Conservation (phyloP, 2,888 invertebrate genomes). For the Lasioglossum oenotherae region DNA sequence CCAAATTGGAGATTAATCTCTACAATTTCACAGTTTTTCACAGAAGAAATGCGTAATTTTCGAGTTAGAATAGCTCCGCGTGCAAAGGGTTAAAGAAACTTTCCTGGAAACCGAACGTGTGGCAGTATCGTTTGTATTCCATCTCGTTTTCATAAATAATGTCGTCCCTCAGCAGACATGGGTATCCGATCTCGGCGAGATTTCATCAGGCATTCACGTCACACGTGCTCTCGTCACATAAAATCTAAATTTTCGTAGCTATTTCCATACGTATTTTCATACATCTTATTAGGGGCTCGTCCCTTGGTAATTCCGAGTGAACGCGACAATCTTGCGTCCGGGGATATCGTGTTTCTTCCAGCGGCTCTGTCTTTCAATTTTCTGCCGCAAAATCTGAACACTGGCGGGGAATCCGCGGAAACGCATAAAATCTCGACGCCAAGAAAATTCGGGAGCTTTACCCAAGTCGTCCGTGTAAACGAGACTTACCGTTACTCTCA, state of each 20-base stretch:
- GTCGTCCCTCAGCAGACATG: not conserved
- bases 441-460: not conserved
- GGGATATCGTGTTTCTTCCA: slow-evolving; percentile 10
- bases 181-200: slow-evolving; percentile 13
- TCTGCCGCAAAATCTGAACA: slow-evolving; percentile 8
- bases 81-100: not conserved
- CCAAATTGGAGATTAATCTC: too few relatives aligned
- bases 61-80: too few relatives aligned
- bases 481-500: not conserved
- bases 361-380: slow-evolving; percentile 43
- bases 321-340: slow-evolving; percentile 33
- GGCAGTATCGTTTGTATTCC: slow-evolving; percentile 8
- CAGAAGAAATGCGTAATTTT: too few relatives aligned
- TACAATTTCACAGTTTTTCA: too few relatives aligned
- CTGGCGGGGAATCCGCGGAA: not conserved
- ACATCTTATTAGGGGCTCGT: slow-evolving; percentile 47
- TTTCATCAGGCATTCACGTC: slow-evolving; percentile 39
- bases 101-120: not conserved
- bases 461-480: not conserved
- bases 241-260: slow-evolving; percentile 47
- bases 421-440: not conserved
- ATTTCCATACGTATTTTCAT: slow-evolving; percentile 37
- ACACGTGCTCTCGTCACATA: slow-evolving; percentile 21
- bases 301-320: slow-evolving; percentile 20
- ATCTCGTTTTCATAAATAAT: slow-evolving; percentile 34